A percentile compares a stretch with the other conserved stretches of the same genome.
Conservation (phyloP, 2,888 invertebrate species). For the Subacronicta megacephala region DNA sequence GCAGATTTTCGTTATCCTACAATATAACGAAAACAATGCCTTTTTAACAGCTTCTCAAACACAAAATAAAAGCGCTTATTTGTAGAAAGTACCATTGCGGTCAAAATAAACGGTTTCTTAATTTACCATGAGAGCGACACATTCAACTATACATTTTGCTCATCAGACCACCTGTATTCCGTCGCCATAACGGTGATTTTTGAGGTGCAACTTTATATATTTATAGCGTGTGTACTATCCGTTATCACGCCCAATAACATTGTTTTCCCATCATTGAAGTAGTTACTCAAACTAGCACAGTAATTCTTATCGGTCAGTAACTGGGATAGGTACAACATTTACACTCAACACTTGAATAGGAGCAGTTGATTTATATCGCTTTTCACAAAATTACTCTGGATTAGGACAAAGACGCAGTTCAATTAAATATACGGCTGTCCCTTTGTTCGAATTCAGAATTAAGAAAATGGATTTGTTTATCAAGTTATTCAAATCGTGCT, state of each 20-base stretch:
- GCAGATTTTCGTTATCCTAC: neutral
- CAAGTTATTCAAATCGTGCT: too few relatives aligned
- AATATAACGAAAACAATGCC: neutral
- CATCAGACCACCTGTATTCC: too few relatives aligned
- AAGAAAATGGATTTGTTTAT: too few relatives aligned
- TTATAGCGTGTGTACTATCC: too few relatives aligned
- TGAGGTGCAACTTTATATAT: too few relatives aligned
- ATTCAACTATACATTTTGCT: too few relatives aligned
- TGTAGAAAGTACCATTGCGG: conserved; percentile 41
- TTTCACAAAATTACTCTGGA: conserved; percentile 8
- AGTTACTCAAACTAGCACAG: conserved; percentile 36
- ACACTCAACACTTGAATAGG: conserved; percentile 28
- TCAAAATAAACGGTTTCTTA: conserved; percentile 22
- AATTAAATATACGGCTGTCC: too few relatives aligned
- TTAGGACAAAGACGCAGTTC: neutral
- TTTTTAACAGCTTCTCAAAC: too few relatives aligned
- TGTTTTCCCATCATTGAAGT: conserved; percentile 30
- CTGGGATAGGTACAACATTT: too few relatives aligned
- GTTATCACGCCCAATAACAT: conserved; percentile 36
- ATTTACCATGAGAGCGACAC: conserved; percentile 19
- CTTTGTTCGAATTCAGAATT: too few relatives aligned
- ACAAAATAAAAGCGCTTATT: conserved; percentile 7
- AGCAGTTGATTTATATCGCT: conserved; percentile 15
- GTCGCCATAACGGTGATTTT: too few relatives aligned
- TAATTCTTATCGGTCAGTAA: conserved; percentile 57